phyloP scores from a whole-genome alignment of 2,797 vertebrate genomes.

The Agapornis canus region DNA sequence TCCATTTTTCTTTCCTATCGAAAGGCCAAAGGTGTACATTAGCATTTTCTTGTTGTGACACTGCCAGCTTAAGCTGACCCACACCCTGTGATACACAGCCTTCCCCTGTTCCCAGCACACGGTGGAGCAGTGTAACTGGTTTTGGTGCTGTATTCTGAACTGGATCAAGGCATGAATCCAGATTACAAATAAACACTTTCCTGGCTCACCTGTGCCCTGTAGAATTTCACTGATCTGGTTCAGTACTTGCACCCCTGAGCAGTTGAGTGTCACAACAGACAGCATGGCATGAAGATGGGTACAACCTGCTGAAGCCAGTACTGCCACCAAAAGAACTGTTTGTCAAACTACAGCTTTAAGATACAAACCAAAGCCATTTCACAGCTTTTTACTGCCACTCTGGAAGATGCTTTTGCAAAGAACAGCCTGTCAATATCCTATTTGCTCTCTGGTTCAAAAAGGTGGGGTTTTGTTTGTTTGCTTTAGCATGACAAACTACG shows the following conservation, averaged over 20 bases:
- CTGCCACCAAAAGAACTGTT: neutral
- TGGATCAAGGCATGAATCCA: neutral
- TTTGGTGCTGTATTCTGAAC: neutral
- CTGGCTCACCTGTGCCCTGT: neutral
- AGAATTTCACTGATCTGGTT: neutral
- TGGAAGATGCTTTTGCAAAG: neutral
- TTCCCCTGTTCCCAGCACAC: neutral
- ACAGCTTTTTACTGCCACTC: neutral
- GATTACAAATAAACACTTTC: neutral
- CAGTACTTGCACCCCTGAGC: neutral
- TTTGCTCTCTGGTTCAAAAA: neutral
- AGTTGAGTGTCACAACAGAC: fast-evolving
- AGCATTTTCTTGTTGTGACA: fast-evolving
- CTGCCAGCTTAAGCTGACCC: neutral
- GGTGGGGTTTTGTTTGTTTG: neutral
- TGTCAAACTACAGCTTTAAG: neutral
- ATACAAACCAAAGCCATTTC: neutral
- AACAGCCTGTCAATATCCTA: neutral
- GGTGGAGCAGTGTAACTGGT: fast-evolving
- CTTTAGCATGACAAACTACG: neutral
- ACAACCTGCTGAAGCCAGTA: neutral
- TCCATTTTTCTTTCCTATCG: neutral
- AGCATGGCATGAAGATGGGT: neutral
- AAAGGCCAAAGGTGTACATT: fast-evolving
- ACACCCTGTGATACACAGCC: fast-evolving